Conservation (phyloP, 2,797 vertebrate species). For the Gymnodraco acuticeps region DNA sequence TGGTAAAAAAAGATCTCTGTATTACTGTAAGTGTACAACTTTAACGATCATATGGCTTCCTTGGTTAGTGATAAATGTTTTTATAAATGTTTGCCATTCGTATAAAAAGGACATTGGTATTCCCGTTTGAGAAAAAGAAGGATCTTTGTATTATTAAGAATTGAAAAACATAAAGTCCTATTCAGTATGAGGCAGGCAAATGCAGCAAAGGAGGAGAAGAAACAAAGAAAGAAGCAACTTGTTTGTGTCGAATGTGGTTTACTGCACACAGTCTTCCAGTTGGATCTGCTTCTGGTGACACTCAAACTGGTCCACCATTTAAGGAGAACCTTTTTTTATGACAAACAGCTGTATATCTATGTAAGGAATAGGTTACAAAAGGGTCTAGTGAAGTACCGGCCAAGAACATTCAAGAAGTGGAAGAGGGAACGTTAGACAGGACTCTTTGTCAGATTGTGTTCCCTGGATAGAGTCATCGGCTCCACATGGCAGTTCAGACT, state of each 20-base stretch:
- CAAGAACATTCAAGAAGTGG: background rate
- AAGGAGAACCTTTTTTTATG: slow-evolving; percentile 26
- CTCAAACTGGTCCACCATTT: slow-evolving; percentile 31
- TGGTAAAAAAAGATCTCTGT: background rate
- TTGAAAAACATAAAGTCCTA: background rate
- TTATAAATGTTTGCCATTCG: background rate
- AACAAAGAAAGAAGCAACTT: background rate
- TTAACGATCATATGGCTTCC: background rate
- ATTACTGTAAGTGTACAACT: background rate
- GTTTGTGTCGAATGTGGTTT: slow-evolving; percentile 37
- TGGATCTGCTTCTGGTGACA: slow-evolving; percentile 6
- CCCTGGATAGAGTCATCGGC: slow-evolving; percentile 17
- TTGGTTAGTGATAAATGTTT: background rate
- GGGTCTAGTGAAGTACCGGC: slow-evolving; percentile 1
- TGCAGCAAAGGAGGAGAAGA: slow-evolving; percentile 4
- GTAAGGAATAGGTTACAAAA: slow-evolving; percentile 14
- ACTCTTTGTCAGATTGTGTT: background rate
- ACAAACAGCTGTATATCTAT: slow-evolving; percentile 2
- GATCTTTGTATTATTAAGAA: background rate
- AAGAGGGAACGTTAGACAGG: background rate
- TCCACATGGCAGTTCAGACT: slow-evolving; percentile 2
- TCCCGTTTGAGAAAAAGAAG: slow-evolving; percentile 11
- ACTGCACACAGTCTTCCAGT: slow-evolving; percentile 27
- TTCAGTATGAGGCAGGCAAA: background rate
- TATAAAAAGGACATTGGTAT: background rate